Evolutionary conservation across 2,888 invertebrate species (phyloP).

Genomic region (Plusia festucae): DNA sequence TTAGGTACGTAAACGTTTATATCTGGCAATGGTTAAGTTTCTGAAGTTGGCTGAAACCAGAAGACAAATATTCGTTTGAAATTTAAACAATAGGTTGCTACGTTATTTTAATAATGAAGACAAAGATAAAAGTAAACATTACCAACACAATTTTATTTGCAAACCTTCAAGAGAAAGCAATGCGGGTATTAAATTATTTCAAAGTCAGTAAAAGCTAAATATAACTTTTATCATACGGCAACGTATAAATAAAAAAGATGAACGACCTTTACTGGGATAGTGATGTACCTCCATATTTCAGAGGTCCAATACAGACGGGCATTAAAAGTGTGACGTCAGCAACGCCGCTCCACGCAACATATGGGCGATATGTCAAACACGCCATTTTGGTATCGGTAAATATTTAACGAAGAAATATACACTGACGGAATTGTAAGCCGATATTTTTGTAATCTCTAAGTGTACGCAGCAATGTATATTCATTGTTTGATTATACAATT

Average conservation of each 20-base stretch:
- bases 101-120: too few species aligned
- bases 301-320: conserved; percentile 2
- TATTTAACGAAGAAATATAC: conserved; percentile 4
- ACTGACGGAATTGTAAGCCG: background rate
- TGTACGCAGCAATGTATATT: background rate
- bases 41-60: too few species aligned
- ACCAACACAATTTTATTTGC: too few species aligned
- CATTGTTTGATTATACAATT: background rate
- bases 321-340: conserved; percentile 4
- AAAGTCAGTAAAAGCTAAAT: background rate
- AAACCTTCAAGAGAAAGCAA: too few species aligned
- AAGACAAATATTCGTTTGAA: too few species aligned
- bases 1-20: too few species aligned
- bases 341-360: conserved; percentile 1
- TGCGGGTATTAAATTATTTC: background rate
- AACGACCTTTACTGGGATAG: background rate
- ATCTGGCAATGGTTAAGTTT: too few species aligned
- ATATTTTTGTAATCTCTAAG: background rate
- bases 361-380: background rate
- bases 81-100: too few species aligned
- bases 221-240: background rate
- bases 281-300: conserved; percentile 3
- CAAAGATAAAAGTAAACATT: too few species aligned
- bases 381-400: background rate
- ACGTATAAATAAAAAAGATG: conserved; percentile 2